Base-by-base conservation (phyloP, 2,797 vertebrate species). In the Malacoctenus gilli region DNA sequence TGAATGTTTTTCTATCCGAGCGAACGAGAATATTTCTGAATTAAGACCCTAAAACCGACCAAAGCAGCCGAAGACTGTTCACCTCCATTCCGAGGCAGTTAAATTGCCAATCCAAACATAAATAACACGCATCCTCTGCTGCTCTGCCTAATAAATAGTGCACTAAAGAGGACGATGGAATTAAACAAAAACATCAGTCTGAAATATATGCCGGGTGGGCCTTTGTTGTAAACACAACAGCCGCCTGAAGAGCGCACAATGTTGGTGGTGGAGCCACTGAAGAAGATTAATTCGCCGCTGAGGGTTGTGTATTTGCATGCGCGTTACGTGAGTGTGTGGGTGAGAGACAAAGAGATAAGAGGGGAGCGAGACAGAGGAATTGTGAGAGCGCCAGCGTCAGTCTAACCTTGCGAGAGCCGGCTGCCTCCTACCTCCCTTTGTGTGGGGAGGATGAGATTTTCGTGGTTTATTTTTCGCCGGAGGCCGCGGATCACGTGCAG, bases 371-470 rank as follows among this genome's bases (percentile, higher is more conserved):
- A 60, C 4, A 39, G 23, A 32, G 16, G 32, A 37, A 67, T 18
- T 57, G 59, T 35, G 41, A 53, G 36, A 28, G 34, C 53, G 61
- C 35, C 43, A 58, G 38, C 47, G 48, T 59, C 42, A 74, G 39
- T 25, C 42, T 53, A 66, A 64, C 66, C 51, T 54, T 43, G 54
- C 41, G 50, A 59, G 48, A 65, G 31, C 44, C 39, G 30, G 10
- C 18, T 42, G 56, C 50, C 57, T 56, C 78, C 59, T 59, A 53
- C 18, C 36, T 56, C n/a, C n/a, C 49, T 52, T 36, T 62, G 53
- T 65, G 59, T 68, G 39, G 28, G 20, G 22, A 21, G 20, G 56
- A 68, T 59, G 59, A 77, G 59, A 82, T 83, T 63, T n/a, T 75
- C 46, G 57, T 59, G 59, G 46, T 63, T 56, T 52, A 38, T 70